Base-by-base conservation (phyloP, 2,113 vertebrate species). In the Gavia stellata region DNA sequence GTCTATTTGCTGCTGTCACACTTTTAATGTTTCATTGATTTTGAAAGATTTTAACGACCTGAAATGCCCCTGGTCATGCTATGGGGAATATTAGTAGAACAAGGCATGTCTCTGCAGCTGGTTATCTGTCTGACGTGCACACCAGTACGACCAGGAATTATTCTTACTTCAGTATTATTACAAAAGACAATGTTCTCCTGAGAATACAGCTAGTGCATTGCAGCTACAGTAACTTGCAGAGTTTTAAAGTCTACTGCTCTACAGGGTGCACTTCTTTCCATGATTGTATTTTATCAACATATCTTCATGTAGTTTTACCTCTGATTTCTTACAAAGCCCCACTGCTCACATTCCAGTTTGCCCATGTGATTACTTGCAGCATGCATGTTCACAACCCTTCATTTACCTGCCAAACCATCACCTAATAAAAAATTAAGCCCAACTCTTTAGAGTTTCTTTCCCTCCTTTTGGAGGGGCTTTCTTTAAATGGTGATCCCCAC, bases 41-140 rank as follows among this genome's bases (percentile, higher is more conserved):
- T 58, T 72, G 88, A 89, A 96, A 68, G 36, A 63, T 53, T 93
- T 84, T 81, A 92, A 91, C 79, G 88, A 84, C 88, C 72, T 94
- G 34, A 86, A 81, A 84, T 89, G 86, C 70, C 65, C 40, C 78
- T 66, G 70, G 24, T 29, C 53, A 19, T 38, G 50, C 68, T 52
- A 5, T 53, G 70, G 63, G 84, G 44, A 85, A 17, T 75, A 66
- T 73, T 24, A 78, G 31, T 8, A 81, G 81, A 81, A 91, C 23
- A 38, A 75, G 68, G 50, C 67, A 23, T 40, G 72, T 26, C 80
- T 94, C 59, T 94, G 83, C 78, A 86, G 78, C 58, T 95, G 84
- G 23, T 66, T 83, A 34, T 90, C 70, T 86, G 72, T 67, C 63
- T 81, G 88, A 86, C 80, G 55, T 11, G 44, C 44, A 50, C 86